These are phyloP conservation scores for Thaumatotibia leucotreta DNA, from an alignment of 1,140 invertebrate species.

Conservation along the genomic window DNA sequence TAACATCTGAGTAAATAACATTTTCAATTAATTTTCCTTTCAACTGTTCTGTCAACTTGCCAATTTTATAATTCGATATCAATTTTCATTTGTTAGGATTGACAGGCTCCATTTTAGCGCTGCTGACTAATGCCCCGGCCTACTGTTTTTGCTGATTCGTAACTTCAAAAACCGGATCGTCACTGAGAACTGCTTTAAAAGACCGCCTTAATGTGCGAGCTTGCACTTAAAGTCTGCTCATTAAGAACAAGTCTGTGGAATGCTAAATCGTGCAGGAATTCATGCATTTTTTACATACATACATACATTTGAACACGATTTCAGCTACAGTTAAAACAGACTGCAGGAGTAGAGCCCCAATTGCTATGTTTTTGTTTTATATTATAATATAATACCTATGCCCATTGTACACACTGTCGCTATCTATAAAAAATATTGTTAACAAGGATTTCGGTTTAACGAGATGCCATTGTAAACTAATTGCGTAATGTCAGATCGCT, in stretches of 20 bases:
- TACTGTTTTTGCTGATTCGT: background rate
- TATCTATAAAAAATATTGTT: too few relatives aligned
- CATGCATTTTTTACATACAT: background rate
- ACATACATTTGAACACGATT: background rate
- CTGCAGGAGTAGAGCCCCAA: too few relatives aligned
- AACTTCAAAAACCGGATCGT: constrained; percentile 6
- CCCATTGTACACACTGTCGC: too few relatives aligned
- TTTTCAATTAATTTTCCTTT: background rate
- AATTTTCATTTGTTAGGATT: background rate
- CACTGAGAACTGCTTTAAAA: background rate
- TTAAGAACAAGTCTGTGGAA: constrained; percentile 1
- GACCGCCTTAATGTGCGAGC: background rate
- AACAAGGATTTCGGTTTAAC: too few relatives aligned
- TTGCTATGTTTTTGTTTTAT: too few relatives aligned
- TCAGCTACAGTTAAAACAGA: too few relatives aligned
- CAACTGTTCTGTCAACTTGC: background rate
- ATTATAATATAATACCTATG: too few relatives aligned
- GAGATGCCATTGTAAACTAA: too few relatives aligned
- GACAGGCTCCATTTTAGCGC: background rate
- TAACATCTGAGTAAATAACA: background rate
- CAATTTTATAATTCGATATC: background rate
- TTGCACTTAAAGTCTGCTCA: background rate
- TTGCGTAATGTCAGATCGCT: too few relatives aligned
- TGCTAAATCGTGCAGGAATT: background rate
- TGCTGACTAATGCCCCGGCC: background rate